A percentile compares a stretch with the other conserved stretches of the same genome.
These are phyloP conservation scores for Cydia pomonella DNA, from an alignment of 1,140 invertebrate genomes.

Conservation along the genomic window DNA sequence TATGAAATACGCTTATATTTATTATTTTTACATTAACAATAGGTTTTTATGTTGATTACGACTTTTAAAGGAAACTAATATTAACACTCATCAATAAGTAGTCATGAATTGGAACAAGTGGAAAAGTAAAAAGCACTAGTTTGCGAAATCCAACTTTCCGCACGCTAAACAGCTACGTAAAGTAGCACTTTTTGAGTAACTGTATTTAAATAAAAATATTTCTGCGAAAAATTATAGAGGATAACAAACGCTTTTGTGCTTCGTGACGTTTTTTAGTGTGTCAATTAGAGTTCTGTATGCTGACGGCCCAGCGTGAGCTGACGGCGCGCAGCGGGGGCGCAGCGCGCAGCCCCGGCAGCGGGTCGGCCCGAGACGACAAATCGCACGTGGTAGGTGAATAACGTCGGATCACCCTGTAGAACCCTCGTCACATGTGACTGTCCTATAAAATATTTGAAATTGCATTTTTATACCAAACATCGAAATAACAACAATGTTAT, in stretches of 20 bases:
- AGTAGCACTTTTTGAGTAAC: too few relatives aligned
- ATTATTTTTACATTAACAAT: too few relatives aligned
- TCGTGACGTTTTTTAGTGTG: constrained; percentile 71
- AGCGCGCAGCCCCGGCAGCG: constrained; percentile 43
- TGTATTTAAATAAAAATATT: too few relatives aligned
- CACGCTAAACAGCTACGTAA: too few relatives aligned
- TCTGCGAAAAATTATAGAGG: constrained; percentile 43
- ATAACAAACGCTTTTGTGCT: constrained; percentile 52
- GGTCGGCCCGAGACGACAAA: constrained; percentile 35
- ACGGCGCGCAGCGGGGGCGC: constrained; percentile 49
- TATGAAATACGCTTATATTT: too few relatives aligned
- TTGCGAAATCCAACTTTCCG: too few relatives aligned
- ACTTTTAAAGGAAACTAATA: too few relatives aligned
- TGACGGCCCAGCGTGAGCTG: constrained; percentile 67
- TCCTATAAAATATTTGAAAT: not conserved
- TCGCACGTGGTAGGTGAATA: constrained; percentile 14
- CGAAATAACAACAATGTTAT: not conserved
- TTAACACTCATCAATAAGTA: too few relatives aligned
- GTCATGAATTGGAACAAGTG: too few relatives aligned
- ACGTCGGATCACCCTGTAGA: not conserved
- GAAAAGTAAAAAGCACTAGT: too few relatives aligned
- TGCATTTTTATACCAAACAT: not conserved
- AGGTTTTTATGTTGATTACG: too few relatives aligned
- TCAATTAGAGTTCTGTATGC: constrained; percentile 77
- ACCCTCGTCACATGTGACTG: not conserved